Evolutionary conservation across 2,113 vertebrate genomes (phyloP).

Genomic region (Amia ocellicauda): DNA sequence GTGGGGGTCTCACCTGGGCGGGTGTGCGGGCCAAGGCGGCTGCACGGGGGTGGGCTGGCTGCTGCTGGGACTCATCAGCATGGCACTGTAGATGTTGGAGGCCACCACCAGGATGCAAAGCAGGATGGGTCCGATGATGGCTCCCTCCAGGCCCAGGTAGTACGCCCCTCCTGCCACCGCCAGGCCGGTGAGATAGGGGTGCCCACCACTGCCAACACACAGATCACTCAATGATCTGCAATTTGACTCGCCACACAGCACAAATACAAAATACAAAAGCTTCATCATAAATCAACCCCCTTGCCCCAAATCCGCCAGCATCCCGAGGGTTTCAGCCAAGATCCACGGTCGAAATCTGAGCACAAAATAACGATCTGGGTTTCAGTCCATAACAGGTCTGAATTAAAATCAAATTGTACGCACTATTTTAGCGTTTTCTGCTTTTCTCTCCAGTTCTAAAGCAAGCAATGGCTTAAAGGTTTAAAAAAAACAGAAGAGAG

Average conservation of each 20-base stretch:
- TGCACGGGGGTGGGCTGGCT: conserved; percentile 79
- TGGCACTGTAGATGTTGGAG: conserved; percentile 96
- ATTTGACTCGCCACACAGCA: too few species aligned
- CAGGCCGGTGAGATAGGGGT: conserved; percentile 93
- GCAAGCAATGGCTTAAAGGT: neutral
- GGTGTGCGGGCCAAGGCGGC: conserved; percentile 68
- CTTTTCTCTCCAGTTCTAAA: too few species aligned
- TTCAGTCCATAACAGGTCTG: too few species aligned
- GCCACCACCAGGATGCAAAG: conserved; percentile 96
- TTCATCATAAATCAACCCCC: too few species aligned
- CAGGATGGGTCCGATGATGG: conserved; percentile 95
- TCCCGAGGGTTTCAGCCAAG: too few species aligned
- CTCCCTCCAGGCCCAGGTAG: conserved; percentile 93
- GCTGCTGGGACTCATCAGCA: conserved; percentile 92
- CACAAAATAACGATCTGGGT: too few species aligned
- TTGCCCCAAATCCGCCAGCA: too few species aligned
- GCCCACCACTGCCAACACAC: conserved; percentile 76
- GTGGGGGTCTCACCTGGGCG: conserved; percentile 64
- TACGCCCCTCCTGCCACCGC: conserved; percentile 94
- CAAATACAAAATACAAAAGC: too few species aligned
- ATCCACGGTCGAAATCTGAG: too few species aligned
- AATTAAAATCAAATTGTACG: too few species aligned
- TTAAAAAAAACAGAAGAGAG: neutral
- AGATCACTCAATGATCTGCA: too few species aligned
- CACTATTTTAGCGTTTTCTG: too few species aligned